Conservation (phyloP, 2,888 invertebrate species). For the Pedicia rivosa region DNA sequence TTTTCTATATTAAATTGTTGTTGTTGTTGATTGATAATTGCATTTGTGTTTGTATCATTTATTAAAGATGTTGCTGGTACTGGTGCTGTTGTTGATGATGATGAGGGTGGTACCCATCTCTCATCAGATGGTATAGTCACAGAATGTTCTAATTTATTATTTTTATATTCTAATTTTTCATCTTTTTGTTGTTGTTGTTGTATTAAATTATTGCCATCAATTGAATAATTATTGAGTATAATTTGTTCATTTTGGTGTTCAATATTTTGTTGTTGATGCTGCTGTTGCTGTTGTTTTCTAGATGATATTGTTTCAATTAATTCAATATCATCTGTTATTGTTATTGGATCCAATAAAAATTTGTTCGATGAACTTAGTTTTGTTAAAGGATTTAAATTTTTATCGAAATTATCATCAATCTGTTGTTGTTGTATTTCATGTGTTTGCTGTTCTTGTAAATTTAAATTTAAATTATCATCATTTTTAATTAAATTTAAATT, state of each 20-base stretch:
- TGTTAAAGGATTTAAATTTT: not conserved
- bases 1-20: no score
- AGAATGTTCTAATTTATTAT: constrained; percentile 23
- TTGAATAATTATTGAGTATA: not conserved
- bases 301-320: no score
- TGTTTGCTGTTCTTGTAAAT: not conserved
- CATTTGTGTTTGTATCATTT: not conserved
- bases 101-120: constrained; percentile 41
- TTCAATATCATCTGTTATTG: no score
- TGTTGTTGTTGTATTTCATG: not conserved
- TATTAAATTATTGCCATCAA: constrained; percentile 1
- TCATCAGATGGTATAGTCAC: constrained; percentile 36
- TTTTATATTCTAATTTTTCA: constrained; percentile 6
- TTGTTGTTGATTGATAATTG: not conserved
- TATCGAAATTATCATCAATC: not conserved
- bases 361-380: constrained; percentile 1
- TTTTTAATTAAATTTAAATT: constrained; percentile 1
- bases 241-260: constrained; percentile 6
- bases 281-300: not conserved
- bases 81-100: constrained; percentile 1
- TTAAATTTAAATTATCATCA: constrained; percentile 1
- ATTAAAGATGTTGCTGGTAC: not conserved
- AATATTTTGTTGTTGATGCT: constrained; percentile 6
- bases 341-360: not conserved
- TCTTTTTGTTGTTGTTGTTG: not conserved